A percentile compares a stretch with the other conserved stretches of the same genome.
Evolutionary conservation across 2,888 invertebrate species (phyloP).

Genomic region (Chromoteleia sp.): DNA sequence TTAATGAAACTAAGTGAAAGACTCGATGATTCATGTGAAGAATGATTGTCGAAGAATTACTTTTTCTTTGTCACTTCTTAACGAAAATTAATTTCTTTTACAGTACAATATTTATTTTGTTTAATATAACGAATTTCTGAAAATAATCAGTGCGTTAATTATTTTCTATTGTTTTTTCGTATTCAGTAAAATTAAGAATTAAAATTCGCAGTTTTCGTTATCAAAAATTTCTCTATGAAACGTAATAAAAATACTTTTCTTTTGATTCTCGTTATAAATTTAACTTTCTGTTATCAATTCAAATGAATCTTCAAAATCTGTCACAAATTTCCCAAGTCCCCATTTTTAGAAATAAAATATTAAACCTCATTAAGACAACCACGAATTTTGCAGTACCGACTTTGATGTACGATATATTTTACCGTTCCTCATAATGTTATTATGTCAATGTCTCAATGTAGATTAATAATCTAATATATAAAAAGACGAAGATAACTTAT

Average conservation of each 20-base stretch:
- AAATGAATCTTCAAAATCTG: slow-evolving; percentile 31
- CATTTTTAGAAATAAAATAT: slow-evolving; percentile 8
- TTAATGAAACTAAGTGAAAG: slow-evolving; percentile 49
- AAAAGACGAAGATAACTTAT: slow-evolving; percentile 24
- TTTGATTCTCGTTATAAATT: background rate
- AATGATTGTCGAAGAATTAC: slow-evolving; percentile 68
- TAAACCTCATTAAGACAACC: slow-evolving; percentile 31
- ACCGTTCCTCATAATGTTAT: slow-evolving; percentile 61
- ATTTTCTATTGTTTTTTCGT: too few relatives aligned
- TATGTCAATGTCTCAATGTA: slow-evolving; percentile 62
- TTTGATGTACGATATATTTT: slow-evolving; percentile 69
- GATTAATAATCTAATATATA: slow-evolving; percentile 45
- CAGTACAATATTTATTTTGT: background rate
- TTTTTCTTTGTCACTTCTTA: slow-evolving; percentile 6
- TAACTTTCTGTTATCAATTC: background rate
- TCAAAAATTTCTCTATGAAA: too few relatives aligned
- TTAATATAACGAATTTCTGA: too few relatives aligned
- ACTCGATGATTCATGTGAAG: slow-evolving; percentile 51
- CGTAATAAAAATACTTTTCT: background rate
- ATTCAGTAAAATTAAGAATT: too few relatives aligned
- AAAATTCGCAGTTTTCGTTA: too few relatives aligned
- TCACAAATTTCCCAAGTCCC: background rate
- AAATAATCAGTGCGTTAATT: too few relatives aligned
- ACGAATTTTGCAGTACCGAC: slow-evolving; percentile 60
- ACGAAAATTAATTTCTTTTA: background rate